Evolutionary conservation across 1,140 invertebrate genomes (phyloP), one percentile per base, ranked within the genome.

Genomic region (Chlorops oryzae): DNA sequence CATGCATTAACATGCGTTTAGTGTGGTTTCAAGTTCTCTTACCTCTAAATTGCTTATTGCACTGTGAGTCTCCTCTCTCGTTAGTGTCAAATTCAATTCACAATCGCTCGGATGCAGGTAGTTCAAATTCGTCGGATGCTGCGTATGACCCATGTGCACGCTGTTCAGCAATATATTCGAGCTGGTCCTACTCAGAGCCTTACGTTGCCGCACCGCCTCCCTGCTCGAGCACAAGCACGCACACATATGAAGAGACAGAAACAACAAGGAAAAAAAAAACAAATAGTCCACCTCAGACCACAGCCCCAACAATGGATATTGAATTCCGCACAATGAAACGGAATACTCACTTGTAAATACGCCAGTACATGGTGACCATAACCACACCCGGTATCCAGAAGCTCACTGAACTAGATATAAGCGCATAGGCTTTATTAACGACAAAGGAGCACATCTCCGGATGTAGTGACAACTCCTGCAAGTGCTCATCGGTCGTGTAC

Each of bases 371-470:
- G 38, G 87, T 87, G 48, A 94, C 82, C 92, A 96, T 96, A 25
- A 95, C 89, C 46, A 91, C 70, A 57, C 90, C 90, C 2, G 93
- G 93, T 64, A 94, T 92, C 92, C 92, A 96, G 72, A 96, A 96
- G 9, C 91, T 94, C 10, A 96, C 85, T 50, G 84, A 88, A 38
- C 90, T 94, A 15, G 90, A 94, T 51, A 96, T 86, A 34, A 94
- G 79, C 1, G 90, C 89, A 68, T 95, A 96, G 17, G 86, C 81
- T 73, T 83, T 84, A 71, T 96, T 96, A 6, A 92, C 91, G 59
- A 88, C 82, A 68, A 95, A 95, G 4, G 80, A 80, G 68, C 92
- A 96, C 20, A 83, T 80, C 58, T 91, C 78, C 2, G 88, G 87
- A 70, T 92, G 77, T 6, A 78, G 63, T 41, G 75, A 72, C 58